phyloP scores from a whole-genome alignment of 2,888 invertebrate genomes.

The Drosophila pseudotakahashii region DNA sequence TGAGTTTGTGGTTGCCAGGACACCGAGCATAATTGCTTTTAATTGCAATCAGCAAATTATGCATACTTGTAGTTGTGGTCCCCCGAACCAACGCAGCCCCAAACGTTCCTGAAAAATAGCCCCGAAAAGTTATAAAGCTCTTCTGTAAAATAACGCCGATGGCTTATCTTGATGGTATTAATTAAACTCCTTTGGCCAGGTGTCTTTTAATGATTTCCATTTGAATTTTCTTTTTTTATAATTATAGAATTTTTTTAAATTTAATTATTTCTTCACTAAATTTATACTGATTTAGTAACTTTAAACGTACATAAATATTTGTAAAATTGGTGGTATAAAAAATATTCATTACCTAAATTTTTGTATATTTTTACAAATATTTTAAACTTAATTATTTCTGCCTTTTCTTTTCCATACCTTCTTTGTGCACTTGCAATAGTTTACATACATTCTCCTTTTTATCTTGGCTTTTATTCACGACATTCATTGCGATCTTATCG shows the following conservation, averaged over 20 bases:
- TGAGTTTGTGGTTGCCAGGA: constrained; percentile 73
- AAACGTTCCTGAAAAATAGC: constrained; percentile 1
- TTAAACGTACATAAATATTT: too few species aligned
- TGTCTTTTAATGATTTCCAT: neutral
- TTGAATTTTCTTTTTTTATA: neutral
- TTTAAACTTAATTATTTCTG: too few species aligned
- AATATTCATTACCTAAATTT: too few species aligned
- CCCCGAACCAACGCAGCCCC: too few species aligned
- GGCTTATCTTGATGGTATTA: neutral
- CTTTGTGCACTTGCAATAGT: neutral
- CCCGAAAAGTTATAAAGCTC: neutral
- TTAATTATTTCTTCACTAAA: too few species aligned
- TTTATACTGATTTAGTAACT: too few species aligned
- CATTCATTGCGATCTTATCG: constrained; percentile 18
- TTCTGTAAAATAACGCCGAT: neutral
- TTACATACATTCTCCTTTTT: neutral
- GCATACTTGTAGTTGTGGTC: constrained; percentile 69
- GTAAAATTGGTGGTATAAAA: too few species aligned
- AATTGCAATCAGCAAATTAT: constrained; percentile 77
- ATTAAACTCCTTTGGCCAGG: neutral
- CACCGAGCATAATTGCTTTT: constrained; percentile 77
- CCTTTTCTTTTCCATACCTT: neutral
- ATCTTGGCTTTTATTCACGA: constrained; percentile 1
- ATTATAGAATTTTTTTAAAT: too few species aligned
- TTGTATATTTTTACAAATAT: too few species aligned